Evolutionary conservation across 2,113 vertebrate genomes (phyloP), one percentile per base, ranked within the genome.

Genomic region (Asarcornis scutulata): DNA sequence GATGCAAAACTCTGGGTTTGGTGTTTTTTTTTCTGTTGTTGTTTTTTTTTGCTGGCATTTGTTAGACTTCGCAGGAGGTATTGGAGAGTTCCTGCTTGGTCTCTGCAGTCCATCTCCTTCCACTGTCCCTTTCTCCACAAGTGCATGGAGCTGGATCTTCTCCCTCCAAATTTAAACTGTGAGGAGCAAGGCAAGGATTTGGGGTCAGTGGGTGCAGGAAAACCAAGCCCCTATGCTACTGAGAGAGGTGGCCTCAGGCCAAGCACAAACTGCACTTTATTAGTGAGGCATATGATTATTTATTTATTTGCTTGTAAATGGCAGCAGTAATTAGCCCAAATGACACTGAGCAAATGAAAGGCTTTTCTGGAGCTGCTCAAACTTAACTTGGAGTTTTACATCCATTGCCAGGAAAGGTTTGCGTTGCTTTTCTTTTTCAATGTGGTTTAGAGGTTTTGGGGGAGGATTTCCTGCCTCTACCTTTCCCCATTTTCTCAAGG

Each of bases 211-310:
- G 53, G 53, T 25, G 15, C 38, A 2, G 12, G 74, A 50, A 78
- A 71, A 85, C 63, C 0, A 1, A 40, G 18, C 20, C 46, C 64
- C 12, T 0, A 3, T 1, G 6, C n/a, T 17, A 6, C n/a, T 31
- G 56, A 58, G 26, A 68, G 72, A 48, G 38, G 20, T 53, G 50
- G 29, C 78, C 78, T 60, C 2, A 0, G 44, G 59, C 64, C 48
- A 21, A n/a, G 56, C 10, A 1, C 46, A 26, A 66, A 40, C 63
- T 32, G 72, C 73, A 17, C 36, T 88, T 93, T 55, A 80, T 76
- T 85, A 40, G 29, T 1, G 3, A 16, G 18, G n/a, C 56, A 91
- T 38, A 17, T 4, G 50, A 31, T 89, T 93, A 55, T 88, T 95
- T 90, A 59, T 92, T 83, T 81, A 67, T 83, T 83, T 74, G 63